Conservation (phyloP, 92 coral and sea anemone species). For the Umimayanthus chanpuru region DNA sequence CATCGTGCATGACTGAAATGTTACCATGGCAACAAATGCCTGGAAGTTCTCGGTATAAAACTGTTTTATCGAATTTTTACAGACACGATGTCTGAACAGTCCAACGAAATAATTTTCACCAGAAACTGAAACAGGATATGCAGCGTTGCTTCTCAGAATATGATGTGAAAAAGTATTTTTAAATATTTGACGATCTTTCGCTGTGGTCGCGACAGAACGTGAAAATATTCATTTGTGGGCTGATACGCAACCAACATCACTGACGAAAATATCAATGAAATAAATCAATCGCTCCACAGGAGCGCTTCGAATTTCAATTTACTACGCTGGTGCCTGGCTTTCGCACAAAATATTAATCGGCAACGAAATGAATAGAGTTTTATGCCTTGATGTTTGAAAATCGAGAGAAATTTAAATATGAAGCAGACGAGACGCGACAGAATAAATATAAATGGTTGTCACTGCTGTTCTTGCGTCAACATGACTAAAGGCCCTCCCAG, state of each 20-base stretch:
- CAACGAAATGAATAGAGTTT: neutral
- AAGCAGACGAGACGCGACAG: constrained; percentile 41
- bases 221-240: neutral
- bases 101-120: neutral
- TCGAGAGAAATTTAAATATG: constrained; percentile 9
- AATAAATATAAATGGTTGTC: constrained; percentile 31
- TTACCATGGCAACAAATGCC: constrained; percentile 35
- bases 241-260: constrained; percentile 28
- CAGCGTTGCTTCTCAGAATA: neutral
- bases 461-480: constrained; percentile 35
- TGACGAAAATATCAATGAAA: constrained; percentile 44
- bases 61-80: neutral
- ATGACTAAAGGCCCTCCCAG: constrained; percentile 26
- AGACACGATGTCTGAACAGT: neutral
- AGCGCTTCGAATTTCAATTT: constrained; percentile 16
- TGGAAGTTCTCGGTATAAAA: neutral
- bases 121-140: constrained; percentile 12
- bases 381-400: neutral
- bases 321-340: constrained; percentile 12
- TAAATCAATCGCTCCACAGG: constrained; percentile 5
- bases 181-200: neutral
- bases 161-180: neutral
- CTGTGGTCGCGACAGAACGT: constrained; percentile 19
- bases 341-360: neutral
- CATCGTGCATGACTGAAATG: constrained; percentile 18